These are phyloP conservation scores for Scaptodrosophila lebanonensis DNA, from an alignment of 1,140 invertebrate genomes.

Conservation along the genomic window DNA sequence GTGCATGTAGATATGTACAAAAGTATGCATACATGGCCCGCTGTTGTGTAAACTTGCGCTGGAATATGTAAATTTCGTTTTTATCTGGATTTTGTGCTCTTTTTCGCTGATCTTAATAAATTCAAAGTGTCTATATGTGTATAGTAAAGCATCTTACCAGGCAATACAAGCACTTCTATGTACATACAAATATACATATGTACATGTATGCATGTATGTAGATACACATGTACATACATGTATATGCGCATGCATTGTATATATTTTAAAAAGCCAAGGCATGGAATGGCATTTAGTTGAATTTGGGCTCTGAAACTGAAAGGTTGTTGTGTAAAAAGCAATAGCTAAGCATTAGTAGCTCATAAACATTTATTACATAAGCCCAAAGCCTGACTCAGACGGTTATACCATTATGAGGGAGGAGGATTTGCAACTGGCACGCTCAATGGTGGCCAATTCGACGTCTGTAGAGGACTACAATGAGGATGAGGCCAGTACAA, in stretches of 20 bases:
- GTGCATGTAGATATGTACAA: not conserved
- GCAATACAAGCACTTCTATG: conserved; percentile 27
- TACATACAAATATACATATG: conserved; percentile 31
- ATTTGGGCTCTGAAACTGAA: conserved; percentile 34
- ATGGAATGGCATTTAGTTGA: conserved; percentile 50
- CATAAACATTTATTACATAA: not conserved
- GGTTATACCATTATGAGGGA: conserved; percentile 80
- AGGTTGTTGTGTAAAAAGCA: conserved; percentile 24
- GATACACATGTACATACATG: conserved; percentile 16
- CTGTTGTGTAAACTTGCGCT: conserved; percentile 3
- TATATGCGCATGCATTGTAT: conserved; percentile 47
- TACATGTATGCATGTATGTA: conserved; percentile 11
- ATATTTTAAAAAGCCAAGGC: conserved; percentile 55
- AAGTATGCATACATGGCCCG: not conserved
- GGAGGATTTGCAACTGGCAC: conserved; percentile 82
- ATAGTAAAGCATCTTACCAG: conserved; percentile 35
- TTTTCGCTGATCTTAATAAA: conserved; percentile 42
- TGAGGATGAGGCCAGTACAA: conserved; percentile 16
- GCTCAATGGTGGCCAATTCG: conserved; percentile 80
- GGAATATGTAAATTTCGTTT: conserved; percentile 20
- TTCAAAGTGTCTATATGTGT: conserved; percentile 53
- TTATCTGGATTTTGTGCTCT: conserved; percentile 13
- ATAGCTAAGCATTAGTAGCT: not conserved
- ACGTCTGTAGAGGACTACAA: conserved; percentile 67
- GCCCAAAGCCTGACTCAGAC: too few species aligned